A percentile compares a stretch with the other conserved stretches of the same genome.
phyloP scores from a whole-genome alignment of 2,888 invertebrate genomes.

The Andrena minutula region DNA sequence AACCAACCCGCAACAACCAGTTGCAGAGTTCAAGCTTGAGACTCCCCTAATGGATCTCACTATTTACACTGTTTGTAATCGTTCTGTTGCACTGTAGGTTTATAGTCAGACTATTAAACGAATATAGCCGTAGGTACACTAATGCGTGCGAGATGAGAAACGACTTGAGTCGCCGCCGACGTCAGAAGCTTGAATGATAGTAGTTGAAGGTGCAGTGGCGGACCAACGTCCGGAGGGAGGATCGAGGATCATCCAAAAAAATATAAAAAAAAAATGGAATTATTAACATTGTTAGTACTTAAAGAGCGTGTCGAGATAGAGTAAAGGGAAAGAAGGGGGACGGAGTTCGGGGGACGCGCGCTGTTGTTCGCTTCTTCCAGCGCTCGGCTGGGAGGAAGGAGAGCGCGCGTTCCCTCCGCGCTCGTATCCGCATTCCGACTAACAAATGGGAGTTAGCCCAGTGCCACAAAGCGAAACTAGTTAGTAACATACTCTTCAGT shows the following conservation, averaged over 20 bases:
- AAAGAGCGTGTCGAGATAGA: conserved; percentile 30
- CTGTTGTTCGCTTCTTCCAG: neutral
- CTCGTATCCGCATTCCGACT: conserved; percentile 55
- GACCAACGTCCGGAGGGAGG: conserved; percentile 13
- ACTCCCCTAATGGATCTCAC: conserved; percentile 6
- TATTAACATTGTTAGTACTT: conserved; percentile 63
- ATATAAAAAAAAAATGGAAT: conserved; percentile 24
- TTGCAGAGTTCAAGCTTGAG: too few species aligned
- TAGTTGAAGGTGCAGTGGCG: conserved; percentile 30
- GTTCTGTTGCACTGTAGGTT: neutral
- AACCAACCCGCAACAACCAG: neutral
- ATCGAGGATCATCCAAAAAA: conserved; percentile 23
- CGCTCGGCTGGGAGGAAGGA: neutral
- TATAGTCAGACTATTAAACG: conserved; percentile 2
- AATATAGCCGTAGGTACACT: conserved; percentile 4
- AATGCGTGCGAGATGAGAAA: neutral
- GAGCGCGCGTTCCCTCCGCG: conserved; percentile 27
- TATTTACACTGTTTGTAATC: conserved; percentile 17
- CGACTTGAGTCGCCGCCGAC: neutral
- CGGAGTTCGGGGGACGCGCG: conserved; percentile 6
- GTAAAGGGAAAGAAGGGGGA: conserved; percentile 9
- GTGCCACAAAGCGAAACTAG: conserved; percentile 76
- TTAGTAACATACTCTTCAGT: conserved; percentile 77
- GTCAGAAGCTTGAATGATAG: conserved; percentile 6
- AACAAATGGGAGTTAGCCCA: conserved; percentile 62